These are phyloP conservation scores for Eidolon helvum DNA, from an alignment of 2,113 vertebrate genomes.

Conservation along the genomic window DNA sequence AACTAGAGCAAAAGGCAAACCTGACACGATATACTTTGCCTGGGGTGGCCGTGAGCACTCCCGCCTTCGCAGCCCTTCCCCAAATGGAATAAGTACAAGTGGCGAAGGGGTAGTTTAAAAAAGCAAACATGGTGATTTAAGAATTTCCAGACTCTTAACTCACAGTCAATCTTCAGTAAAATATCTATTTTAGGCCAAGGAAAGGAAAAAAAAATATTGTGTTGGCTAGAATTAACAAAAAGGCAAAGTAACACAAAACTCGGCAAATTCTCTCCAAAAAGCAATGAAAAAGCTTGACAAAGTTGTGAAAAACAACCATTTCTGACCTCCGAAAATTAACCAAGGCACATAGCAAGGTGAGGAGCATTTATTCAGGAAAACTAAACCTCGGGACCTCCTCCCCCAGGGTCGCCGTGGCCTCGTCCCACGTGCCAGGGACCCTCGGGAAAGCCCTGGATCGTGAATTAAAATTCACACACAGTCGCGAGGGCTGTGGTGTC, in stretches of 20 bases:
- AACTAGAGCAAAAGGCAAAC: not conserved
- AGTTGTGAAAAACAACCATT: not conserved
- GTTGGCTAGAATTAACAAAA: not conserved
- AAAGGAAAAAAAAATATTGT: not conserved
- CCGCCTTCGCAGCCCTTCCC: not conserved
- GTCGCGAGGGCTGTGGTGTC: too few relatives aligned
- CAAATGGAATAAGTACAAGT: rapidly evolving
- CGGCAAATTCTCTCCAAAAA: not conserved
- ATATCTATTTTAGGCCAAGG: not conserved
- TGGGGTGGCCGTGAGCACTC: not conserved
- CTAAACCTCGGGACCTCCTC: not conserved
- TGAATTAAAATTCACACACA: too few relatives aligned
- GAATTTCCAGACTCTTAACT: not conserved
- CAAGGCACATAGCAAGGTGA: not conserved
- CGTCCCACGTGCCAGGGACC: too few relatives aligned
- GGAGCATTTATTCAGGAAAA: not conserved
- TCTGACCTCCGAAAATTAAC: not conserved
- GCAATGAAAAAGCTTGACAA: not conserved
- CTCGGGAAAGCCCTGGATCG: too few relatives aligned
- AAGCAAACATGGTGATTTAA: not conserved
- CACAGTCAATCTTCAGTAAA: not conserved
- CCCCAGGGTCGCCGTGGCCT: too few relatives aligned
- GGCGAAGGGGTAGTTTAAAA: not conserved
- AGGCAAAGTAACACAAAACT: not conserved
- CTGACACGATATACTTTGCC: not conserved